Base-by-base conservation (phyloP, 2,888 invertebrate genomes). In the Platycnemis pennipes region DNA sequence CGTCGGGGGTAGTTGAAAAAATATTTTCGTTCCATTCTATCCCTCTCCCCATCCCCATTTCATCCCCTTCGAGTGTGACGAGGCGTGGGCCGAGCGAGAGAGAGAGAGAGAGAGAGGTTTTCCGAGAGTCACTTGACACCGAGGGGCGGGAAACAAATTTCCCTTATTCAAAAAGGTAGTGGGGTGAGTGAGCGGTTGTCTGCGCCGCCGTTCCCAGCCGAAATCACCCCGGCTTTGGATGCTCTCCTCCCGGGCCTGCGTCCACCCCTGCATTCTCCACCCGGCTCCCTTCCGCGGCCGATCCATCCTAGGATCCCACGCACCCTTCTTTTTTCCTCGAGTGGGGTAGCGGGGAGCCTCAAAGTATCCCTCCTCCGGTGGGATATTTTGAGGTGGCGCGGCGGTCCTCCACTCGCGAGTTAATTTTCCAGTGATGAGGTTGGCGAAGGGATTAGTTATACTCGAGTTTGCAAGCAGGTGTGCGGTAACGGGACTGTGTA, bases 21-120 rank as follows among this genome's bases (percentile, higher is more conserved):
- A 89, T 89, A 56, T 89, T 89, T 89, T 89, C 42, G 53, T 56
- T 89, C 89, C 89, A 89, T 89, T 89, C 89, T 89, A 56, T n/a
- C 63, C 2, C 8, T 26, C 63, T n/a, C 63, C 63, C 19, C 63
- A 11, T 63, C 26, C 49, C 63, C 16, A 13, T 77, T 77, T 77
- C 37, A 77, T 77, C 77, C 77, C 42, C 56, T 22, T 26, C 37
- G 56, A 89, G 56, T 89, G 89, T 37, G 77, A 11, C 37, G 77
- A 77, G 77, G 77, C 37, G 77, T 8, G 16, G 77, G 77, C 37
- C 26, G 63, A 26, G 19, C n/a, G 63, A 63, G 63, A 26, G 63
- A 26, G 22, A n/a, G 49, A 19, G 46, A n/a, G 45, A 88, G 11
- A 53, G 37, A 63, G 89, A 56, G 89, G 56, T 56, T 42, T 26